These are phyloP conservation scores for Steatornis caripensis DNA, from an alignment of 2,113 vertebrate species.

Conservation along the genomic window DNA sequence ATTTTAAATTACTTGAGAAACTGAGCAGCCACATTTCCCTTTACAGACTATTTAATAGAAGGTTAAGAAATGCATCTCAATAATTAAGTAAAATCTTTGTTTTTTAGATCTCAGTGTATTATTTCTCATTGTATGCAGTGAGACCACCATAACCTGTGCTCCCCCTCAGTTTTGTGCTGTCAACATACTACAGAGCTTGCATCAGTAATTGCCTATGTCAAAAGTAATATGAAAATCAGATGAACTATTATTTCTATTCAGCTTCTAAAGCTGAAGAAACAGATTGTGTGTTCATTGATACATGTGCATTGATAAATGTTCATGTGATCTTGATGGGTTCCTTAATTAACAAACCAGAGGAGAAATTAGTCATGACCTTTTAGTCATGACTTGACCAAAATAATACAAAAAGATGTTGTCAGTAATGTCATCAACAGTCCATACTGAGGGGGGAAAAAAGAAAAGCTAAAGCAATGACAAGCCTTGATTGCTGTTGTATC, in stretches of 20 bases:
- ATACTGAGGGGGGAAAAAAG: rapidly evolving
- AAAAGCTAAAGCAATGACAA: background rate
- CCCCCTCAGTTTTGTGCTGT: background rate
- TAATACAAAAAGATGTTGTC: background rate
- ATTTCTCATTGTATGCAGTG: background rate
- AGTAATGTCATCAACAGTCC: background rate
- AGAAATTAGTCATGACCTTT: background rate
- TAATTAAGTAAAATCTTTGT: background rate
- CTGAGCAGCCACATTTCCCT: background rate
- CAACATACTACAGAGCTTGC: background rate
- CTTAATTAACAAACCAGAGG: background rate
- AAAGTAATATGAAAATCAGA: background rate
- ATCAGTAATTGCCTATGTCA: background rate
- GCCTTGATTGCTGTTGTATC: background rate
- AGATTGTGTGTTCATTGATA: background rate
- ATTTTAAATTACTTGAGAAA: background rate
- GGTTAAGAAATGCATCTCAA: background rate
- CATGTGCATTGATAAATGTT: background rate
- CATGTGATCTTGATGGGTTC: background rate
- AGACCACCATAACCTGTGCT: background rate
- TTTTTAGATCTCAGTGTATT: background rate
- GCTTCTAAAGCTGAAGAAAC: background rate
- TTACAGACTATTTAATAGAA: background rate
- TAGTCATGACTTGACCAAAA: too few relatives aligned
- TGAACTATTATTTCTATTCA: background rate